phyloP scores from a whole-genome alignment of 2,797 vertebrate genomes.

The Lophura swinhoii region DNA sequence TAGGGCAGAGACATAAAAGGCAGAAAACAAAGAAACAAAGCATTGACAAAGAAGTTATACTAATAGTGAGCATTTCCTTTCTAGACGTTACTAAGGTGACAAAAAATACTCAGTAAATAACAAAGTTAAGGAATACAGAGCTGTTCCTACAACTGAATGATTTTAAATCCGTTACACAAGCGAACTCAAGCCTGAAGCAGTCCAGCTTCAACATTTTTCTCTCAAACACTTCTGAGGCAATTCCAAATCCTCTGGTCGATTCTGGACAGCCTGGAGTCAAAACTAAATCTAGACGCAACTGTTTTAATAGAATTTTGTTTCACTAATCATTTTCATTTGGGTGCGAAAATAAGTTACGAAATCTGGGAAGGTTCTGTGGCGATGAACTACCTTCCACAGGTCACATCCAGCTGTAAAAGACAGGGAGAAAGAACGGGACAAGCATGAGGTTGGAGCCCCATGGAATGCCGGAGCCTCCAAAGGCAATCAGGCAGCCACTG shows the following conservation, averaged over 20 bases:
- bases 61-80: background rate
- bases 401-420: background rate
- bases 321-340: background rate
- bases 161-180: background rate
- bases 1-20: background rate
- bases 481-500: background rate
- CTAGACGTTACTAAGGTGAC: background rate
- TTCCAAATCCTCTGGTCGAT: background rate
- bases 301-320: background rate
- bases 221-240: background rate
- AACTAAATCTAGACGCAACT: background rate
- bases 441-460: rapidly evolving
- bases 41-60: background rate
- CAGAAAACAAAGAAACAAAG: background rate
- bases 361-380: background rate
- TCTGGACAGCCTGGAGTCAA: background rate
- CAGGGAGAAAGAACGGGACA: rapidly evolving
- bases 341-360: background rate
- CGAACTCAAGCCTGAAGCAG: background rate
- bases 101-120: background rate
- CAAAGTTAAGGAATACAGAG: background rate
- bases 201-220: background rate
- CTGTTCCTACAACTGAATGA: background rate
- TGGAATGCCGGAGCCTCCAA: no score
- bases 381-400: background rate